Evolutionary conservation across 2,888 invertebrate species (phyloP), one percentile per base, ranked within the genome.

Genomic region (Lymantria monacha): DNA sequence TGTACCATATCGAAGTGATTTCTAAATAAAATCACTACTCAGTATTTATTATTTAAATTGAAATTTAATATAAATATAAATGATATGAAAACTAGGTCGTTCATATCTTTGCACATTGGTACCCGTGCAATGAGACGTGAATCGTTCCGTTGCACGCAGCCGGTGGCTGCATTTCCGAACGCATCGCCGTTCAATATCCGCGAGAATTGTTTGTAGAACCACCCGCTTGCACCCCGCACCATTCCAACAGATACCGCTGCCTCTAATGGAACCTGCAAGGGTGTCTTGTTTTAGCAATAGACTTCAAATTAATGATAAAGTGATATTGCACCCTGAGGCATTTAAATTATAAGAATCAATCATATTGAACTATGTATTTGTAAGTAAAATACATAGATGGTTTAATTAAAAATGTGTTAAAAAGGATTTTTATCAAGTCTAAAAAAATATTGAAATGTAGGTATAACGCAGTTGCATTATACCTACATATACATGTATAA

Each of bases 131-230:
- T 81, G 83, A 80, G 80, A 81, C 78, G 80, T 75, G 76, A 74
- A 64, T 46, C 71, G 76, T 76, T 80, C 79, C 77, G 70, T 68
- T 73, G 77, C 81, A 85, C 83, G 83, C 86, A 85, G 79, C 76
- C 81, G 79, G 72, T 77, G 72, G 74, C 73, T 83, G 86, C 85
- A 87, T 88, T 88, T 88, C 88, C 89, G 77, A 87, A 90, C 87
- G 87, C 89, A 88, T 83, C 83, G 76, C 74, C 87, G 88, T 88
- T 90, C 89, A 89, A 90, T 89, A 90, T 89, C 88, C 88, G 86
- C 83, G 84, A 78, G 83, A 79, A 88, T 89, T 89, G 89, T 90
- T 88, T 89, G 89, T 81, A 77, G 80, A 83, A 73, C 75, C 75
- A 67, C 59, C 78, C 70, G 55, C 66, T 62, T 53, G 51, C 58